Evolutionary conservation across 2,797 vertebrate species (phyloP), one percentile per base, ranked within the genome.

Genomic region (Dromococcyx pavoninus): DNA sequence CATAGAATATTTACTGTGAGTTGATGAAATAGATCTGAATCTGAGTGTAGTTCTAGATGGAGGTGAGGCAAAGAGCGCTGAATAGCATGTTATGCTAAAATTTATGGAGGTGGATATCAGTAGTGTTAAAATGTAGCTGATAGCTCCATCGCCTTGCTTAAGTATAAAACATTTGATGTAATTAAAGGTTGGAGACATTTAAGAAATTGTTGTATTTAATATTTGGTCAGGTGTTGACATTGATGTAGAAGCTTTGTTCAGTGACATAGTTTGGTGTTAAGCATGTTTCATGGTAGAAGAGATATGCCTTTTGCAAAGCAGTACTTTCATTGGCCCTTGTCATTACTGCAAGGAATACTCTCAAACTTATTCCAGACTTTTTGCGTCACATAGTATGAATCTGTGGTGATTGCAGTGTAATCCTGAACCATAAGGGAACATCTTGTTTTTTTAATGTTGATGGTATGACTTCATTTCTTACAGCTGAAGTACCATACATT

Each of bases 1-100:
- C 98, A 99, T 97, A 98, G 99, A 97, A 99, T 99, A 97, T 99
- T 99, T 96, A 99, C 99, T 95, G 99, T 99, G 97, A 99, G 99
- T 98, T 91, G 54, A 65, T 89, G 16, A 73, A 94, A 57, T 84
- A 18, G 10, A 54, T 81, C 69, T 7, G 28, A 14, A 70, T 64
- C 22, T 90, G 66, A 74, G 39, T 65, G 7, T 60, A 35, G 37
- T 53, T 58, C n/a, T 66, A 46, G 51, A 7, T 46, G 13, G 27
- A 12, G 58, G 13, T 15, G 41, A 32, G 30, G 62, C 35, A 43
- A 53, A 74, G 17, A 69, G 19, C 24, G 67, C 61, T 11, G 53
- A 39, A 58, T 53, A 69, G 25, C 17, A 6, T 13, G 25, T 70
- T 72, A 30, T 13, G 62, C 28, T 60, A 7, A 41, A 78, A 70